Percentiles rank a stretch among this genome's conserved stretches.
phyloP scores from a whole-genome alignment of 2,888 invertebrate species.

The Exephanes ischioxanthus region DNA sequence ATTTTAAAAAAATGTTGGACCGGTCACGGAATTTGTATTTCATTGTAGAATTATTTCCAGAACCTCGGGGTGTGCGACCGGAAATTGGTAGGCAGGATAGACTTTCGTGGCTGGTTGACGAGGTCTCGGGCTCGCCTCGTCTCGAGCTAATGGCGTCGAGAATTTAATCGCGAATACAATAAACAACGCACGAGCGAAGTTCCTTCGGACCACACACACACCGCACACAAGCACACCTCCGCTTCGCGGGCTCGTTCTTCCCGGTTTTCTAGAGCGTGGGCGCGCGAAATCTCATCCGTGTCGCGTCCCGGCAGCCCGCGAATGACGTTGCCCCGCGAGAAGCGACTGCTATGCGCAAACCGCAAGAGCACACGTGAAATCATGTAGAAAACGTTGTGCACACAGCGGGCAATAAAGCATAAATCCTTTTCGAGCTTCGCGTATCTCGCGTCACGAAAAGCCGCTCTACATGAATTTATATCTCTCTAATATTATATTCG shows the following conservation, averaged over 20 bases:
- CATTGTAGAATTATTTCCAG: too few relatives aligned
- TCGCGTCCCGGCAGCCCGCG: slow-evolving; percentile 50
- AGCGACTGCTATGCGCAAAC: slow-evolving; percentile 30
- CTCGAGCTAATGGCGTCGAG: not conserved
- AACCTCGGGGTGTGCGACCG: too few relatives aligned
- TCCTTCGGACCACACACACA: slow-evolving; percentile 38
- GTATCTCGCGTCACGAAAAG: slow-evolving; percentile 26
- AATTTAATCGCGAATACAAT: slow-evolving; percentile 21
- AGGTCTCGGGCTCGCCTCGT: too few relatives aligned
- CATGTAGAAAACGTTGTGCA: slow-evolving; percentile 33
- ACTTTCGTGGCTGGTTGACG: too few relatives aligned
- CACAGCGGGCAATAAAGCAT: slow-evolving; percentile 42
- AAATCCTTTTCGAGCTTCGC: slow-evolving; percentile 29
- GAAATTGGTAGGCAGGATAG: too few relatives aligned
- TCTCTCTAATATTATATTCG: slow-evolving; percentile 1
- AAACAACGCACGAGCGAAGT: slow-evolving; percentile 5
- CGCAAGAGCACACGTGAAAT: slow-evolving; percentile 34
- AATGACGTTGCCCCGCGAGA: slow-evolving; percentile 49
- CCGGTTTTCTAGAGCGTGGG: slow-evolving; percentile 73
- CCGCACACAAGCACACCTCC: slow-evolving; percentile 51
- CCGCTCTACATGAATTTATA: slow-evolving; percentile 26
- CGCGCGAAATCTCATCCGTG: slow-evolving; percentile 69
- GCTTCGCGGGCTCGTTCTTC: slow-evolving; percentile 65
- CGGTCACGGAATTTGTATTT: too few relatives aligned
- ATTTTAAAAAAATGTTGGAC: too few relatives aligned